Percentiles rank a stretch among this genome's conserved stretches.
These are phyloP conservation scores for Bolborhynchus lineola DNA, from an alignment of 2,113 vertebrate species.

Conservation along the genomic window DNA sequence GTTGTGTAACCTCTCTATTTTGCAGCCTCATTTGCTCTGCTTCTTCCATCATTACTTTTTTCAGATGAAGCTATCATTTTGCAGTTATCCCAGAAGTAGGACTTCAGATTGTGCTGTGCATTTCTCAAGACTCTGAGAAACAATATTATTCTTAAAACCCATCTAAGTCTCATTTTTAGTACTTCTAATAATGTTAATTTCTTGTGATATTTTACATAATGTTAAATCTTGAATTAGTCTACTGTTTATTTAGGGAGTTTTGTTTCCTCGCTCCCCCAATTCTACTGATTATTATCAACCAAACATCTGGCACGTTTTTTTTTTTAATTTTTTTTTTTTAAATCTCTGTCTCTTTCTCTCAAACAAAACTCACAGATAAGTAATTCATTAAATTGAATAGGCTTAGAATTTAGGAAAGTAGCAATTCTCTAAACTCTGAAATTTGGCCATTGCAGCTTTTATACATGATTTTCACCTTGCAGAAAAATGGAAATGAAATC, in stretches of 20 bases:
- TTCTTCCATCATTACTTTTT: neutral
- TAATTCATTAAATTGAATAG: neutral
- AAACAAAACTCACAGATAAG: neutral
- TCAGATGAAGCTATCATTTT: neutral
- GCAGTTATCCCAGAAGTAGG: neutral
- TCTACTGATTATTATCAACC: neutral
- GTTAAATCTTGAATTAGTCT: neutral
- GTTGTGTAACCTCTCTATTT: neutral
- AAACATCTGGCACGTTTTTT: neutral
- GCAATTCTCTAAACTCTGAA: neutral
- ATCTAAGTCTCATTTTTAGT: neutral
- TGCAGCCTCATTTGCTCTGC: neutral
- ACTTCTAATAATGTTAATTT: neutral
- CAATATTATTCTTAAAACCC: neutral
- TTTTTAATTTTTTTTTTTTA: neutral
- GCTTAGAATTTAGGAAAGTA: neutral
- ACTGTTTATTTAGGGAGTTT: neutral
- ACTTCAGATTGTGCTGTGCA: neutral
- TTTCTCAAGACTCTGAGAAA: neutral
- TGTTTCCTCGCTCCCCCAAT: neutral
- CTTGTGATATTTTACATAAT: neutral
- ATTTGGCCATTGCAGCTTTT: neutral
- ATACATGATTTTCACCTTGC: neutral
- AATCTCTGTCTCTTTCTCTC: neutral
- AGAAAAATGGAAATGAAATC: neutral